Evolutionary conservation across 2,888 invertebrate genomes (phyloP).

Genomic region (Incurvaria masculella): DNA sequence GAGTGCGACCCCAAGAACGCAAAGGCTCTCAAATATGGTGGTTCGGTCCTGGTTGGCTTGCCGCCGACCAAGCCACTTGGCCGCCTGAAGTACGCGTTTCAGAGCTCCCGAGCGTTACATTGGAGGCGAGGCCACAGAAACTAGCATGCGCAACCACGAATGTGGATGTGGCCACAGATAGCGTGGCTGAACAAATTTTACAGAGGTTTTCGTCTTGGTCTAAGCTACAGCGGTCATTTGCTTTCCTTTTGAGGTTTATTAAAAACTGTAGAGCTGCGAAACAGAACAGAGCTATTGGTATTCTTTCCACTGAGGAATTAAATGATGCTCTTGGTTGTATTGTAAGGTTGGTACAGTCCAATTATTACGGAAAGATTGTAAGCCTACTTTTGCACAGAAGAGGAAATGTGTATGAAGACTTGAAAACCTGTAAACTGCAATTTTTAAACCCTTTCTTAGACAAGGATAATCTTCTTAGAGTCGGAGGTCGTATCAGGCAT

Average conservation of each 20-base stretch:
- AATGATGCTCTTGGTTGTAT: not conserved
- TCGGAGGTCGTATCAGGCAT: not conserved
- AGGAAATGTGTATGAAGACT: not conserved
- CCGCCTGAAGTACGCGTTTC: too few relatives aligned
- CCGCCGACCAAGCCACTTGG: too few relatives aligned
- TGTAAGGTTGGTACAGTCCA: not conserved
- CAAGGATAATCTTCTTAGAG: not conserved
- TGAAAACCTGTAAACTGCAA: not conserved
- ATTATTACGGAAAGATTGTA: not conserved
- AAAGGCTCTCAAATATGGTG: not conserved
- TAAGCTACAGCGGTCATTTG: constrained; percentile 9
- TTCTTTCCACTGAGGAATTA: not conserved
- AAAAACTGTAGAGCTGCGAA: constrained; percentile 1
- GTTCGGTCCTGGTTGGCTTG: constrained; percentile 1
- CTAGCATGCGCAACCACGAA: too few relatives aligned
- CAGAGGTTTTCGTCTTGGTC: constrained; percentile 6
- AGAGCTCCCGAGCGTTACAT: too few relatives aligned
- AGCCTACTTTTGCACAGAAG: not conserved
- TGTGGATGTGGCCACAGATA: too few relatives aligned
- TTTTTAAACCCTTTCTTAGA: not conserved
- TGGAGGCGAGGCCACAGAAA: too few relatives aligned
- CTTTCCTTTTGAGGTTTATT: constrained; percentile 7
- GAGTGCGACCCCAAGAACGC: too few relatives aligned
- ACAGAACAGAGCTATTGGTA: not conserved
- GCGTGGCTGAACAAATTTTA: too few relatives aligned